Conservation (phyloP, 2,888 invertebrate species). For the Lordiphosa fenestrarum region DNA sequence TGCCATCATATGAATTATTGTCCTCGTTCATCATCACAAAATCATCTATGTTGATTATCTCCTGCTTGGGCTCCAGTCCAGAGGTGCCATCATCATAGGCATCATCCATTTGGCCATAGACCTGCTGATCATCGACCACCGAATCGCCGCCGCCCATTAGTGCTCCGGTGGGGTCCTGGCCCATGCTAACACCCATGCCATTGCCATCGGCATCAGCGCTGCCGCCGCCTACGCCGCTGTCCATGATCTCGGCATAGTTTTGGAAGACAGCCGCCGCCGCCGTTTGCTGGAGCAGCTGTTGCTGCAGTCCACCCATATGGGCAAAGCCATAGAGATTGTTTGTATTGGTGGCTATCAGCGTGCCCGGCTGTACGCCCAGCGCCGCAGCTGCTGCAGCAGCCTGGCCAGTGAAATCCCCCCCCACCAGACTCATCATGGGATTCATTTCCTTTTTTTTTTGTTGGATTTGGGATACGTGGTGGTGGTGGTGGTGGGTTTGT, state of each 20-base stretch:
- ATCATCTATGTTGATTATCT: constrained; percentile 80
- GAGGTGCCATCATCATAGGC: constrained; percentile 67
- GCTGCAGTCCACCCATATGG: constrained; percentile 79
- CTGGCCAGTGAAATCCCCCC: constrained; percentile 80
- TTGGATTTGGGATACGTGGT: not conserved
- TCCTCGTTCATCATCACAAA: constrained; percentile 80
- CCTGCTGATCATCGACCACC: constrained; percentile 62
- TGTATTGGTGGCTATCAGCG: constrained; percentile 74
- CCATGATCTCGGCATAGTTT: constrained; percentile 76
- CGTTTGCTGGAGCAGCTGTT: constrained; percentile 78
- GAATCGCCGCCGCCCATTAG: constrained; percentile 26
- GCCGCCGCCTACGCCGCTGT: constrained; percentile 50
- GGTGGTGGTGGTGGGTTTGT: constrained; percentile 18
- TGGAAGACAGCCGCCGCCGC: constrained; percentile 78
- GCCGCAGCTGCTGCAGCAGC: constrained; percentile 77
- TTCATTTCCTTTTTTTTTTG: constrained; percentile 77
- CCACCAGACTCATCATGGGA: constrained; percentile 81
- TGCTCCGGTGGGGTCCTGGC: constrained; percentile 1
- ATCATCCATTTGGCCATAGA: constrained; percentile 72
- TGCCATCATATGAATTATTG: constrained; percentile 78
- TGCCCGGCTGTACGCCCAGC: constrained; percentile 75
- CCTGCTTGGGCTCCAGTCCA: constrained; percentile 76
- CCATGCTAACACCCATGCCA: constrained; percentile 22
- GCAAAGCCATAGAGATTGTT: constrained; percentile 78
- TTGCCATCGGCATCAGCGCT: constrained; percentile 13